Conservation (phyloP, 2,113 vertebrate genomes). For the Diglossa brunneiventris region DNA sequence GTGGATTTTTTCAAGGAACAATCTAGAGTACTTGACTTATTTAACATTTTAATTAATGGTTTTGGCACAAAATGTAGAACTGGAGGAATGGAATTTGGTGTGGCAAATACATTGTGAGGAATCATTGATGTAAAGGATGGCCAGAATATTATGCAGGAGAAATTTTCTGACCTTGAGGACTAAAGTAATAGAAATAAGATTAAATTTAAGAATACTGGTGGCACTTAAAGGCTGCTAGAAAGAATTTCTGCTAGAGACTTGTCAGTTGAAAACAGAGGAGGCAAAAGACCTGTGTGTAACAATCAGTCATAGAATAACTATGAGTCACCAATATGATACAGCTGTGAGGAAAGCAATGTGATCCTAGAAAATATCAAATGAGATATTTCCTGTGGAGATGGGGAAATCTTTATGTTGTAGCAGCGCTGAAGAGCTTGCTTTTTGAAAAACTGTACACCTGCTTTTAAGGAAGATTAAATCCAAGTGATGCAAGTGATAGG, state of each 20-base stretch:
- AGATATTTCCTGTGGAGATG: background rate
- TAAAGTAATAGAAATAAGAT: conserved; percentile 28
- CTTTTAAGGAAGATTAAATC: conserved; percentile 4
- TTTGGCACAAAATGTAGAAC: conserved; percentile 6
- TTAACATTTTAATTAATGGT: conserved; percentile 36
- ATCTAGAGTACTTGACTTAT: background rate
- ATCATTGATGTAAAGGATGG: conserved; percentile 16
- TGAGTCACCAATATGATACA: background rate
- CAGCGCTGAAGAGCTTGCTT: background rate
- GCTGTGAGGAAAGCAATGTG: background rate
- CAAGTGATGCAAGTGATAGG: background rate
- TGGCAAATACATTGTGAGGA: conserved; percentile 28
- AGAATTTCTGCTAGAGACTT: conserved; percentile 27
- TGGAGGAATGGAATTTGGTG: conserved; percentile 23
- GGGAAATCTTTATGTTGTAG: background rate
- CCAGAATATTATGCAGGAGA: conserved; percentile 2
- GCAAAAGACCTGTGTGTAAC: conserved; percentile 27
- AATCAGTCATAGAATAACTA: conserved; percentile 4
- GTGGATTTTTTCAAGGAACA: conserved; percentile 26
- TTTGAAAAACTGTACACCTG: background rate
- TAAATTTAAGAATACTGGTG: conserved; percentile 27
- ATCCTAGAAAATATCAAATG: background rate
- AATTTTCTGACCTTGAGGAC: conserved; percentile 30
- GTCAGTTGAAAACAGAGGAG: conserved; percentile 37
- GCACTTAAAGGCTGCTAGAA: conserved; percentile 22